Percentiles rank a stretch among this genome's conserved stretches.
Conservation (phyloP, 1,140 invertebrate genomes). For the Cotesia glomerata region DNA sequence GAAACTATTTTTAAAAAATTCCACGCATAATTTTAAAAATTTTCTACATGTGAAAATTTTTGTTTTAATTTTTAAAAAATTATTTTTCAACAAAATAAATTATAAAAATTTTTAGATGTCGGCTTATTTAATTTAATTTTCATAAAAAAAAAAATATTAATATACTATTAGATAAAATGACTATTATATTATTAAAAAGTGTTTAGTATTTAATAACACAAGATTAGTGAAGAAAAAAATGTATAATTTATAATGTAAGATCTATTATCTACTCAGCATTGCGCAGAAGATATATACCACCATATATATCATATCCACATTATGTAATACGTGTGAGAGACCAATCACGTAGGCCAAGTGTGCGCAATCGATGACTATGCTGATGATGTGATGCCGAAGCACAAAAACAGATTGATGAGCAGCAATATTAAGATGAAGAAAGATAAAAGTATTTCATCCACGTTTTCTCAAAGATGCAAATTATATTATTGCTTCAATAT, state of each 20-base stretch:
- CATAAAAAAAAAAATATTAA: too few relatives aligned
- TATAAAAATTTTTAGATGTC: too few relatives aligned
- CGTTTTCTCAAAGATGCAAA: too few relatives aligned
- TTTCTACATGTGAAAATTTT: too few relatives aligned
- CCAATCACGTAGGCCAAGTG: constrained; percentile 23
- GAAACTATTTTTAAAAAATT: too few relatives aligned
- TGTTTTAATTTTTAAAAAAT: too few relatives aligned
- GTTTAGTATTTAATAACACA: background rate
- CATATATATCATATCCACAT: background rate
- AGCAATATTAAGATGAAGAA: background rate
- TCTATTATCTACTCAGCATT: background rate
- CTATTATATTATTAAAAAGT: background rate
- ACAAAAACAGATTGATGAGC: background rate
- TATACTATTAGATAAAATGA: too few relatives aligned
- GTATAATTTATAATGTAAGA: background rate
- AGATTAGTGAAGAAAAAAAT: background rate
- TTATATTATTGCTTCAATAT: too few relatives aligned
- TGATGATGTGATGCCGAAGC: background rate
- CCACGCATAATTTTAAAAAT: too few relatives aligned
- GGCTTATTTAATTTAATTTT: too few relatives aligned
- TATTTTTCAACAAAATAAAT: too few relatives aligned
- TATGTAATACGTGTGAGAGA: background rate
- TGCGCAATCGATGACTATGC: constrained; percentile 35
- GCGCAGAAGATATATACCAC: background rate
- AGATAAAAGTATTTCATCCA: background rate